phyloP scores from a whole-genome alignment of 2,113 vertebrate species.

The Ochotona curzoniae region DNA sequence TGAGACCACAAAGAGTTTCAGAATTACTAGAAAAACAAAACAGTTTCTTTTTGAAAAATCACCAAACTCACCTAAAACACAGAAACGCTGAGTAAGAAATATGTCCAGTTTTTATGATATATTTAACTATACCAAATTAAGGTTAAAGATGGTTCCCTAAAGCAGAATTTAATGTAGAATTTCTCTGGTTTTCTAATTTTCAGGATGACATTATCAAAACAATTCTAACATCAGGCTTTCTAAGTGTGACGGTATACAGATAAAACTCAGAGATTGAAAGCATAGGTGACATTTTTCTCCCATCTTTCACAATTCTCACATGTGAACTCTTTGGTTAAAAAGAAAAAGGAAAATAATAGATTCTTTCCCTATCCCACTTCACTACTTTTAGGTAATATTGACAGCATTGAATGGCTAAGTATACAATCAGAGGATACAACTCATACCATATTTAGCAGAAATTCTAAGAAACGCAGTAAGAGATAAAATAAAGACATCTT shows the following conservation, averaged over 20 bases:
- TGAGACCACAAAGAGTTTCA: background rate
- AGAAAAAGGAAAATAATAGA: background rate
- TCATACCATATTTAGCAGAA: background rate
- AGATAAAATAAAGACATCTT: background rate
- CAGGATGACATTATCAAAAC: background rate
- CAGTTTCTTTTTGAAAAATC: background rate
- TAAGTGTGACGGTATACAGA: background rate
- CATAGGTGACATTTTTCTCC: background rate
- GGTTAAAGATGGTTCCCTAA: conserved; percentile 18
- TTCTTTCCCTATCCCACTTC: background rate
- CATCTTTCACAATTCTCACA: background rate
- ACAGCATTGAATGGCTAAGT: too few relatives aligned
- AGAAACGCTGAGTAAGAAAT: background rate
- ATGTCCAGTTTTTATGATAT: background rate
- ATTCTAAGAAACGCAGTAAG: background rate
- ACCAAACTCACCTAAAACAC: background rate
- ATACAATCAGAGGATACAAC: background rate
- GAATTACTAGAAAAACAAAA: conserved; percentile 12
- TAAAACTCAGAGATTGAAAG: background rate
- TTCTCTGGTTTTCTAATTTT: background rate
- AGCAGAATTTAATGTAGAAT: background rate
- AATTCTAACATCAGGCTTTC: background rate
- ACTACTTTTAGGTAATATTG: too few relatives aligned
- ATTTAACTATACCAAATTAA: conserved; percentile 30
- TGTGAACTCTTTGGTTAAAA: background rate